Evolutionary conservation across 2,888 invertebrate genomes (phyloP), one percentile per base, ranked within the genome.

Genomic region (Pachycephus smyrnensis): DNA sequence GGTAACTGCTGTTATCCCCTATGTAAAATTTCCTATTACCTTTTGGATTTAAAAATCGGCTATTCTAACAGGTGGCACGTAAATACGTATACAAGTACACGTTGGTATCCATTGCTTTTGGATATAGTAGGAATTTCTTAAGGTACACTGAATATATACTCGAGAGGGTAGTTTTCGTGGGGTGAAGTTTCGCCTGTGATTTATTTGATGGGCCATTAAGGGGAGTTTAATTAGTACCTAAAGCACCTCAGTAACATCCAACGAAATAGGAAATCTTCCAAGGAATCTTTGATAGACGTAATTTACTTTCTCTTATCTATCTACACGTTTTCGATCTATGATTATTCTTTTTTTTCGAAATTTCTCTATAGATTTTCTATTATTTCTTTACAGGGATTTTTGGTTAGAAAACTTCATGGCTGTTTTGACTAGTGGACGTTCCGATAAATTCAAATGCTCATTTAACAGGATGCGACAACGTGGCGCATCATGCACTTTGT

Each of bases 41-140:
- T 55, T 23, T 55, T 9, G 40, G 40, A 55, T 55, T 23, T 33
- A 75, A 84, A 78, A 79, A 35, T 77, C 71, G 75, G 12, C n/a
- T 68, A 77, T 82, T 78, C 82, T 85, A 84, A 84, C 85, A 84
- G 84, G 84, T 84, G 85, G 84, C 80, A 78, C 83, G 82, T 84
- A 85, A 84, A 85, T 82, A 81, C 80, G 9, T 40, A 40, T 23
- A 6, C 23, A 55, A 55, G 40, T 40, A 23, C 23, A 23, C 23
- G 23, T 55, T 55, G 9, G 23, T 55, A 23, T 55, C 0, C 23
- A 55, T 2, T 23, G 23, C 23, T 55, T 23, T 55, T 55, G 40
- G 23, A 40, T 40, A 15, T 23, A 6, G 40, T 40, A 40, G 40
- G 23, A 40, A 40, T 40, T 40, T 40, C 15, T 40, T 40, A 40